Evolutionary conservation across 2,888 invertebrate species (phyloP).

Genomic region (Mystacides longicornis): DNA sequence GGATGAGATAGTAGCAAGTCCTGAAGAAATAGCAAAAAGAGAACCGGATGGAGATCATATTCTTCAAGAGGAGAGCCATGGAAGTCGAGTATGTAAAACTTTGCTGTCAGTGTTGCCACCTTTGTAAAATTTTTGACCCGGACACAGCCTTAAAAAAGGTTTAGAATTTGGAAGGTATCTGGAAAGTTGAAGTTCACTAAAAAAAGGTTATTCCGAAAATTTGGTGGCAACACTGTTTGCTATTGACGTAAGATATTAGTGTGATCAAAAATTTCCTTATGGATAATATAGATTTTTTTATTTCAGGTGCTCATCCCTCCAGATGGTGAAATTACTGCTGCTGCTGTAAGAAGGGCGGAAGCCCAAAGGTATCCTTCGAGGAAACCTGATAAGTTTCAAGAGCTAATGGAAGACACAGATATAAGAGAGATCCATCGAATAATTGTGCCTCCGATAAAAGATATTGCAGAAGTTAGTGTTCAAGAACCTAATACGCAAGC

Average conservation of each 20-base stretch:
- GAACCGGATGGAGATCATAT: conserved; percentile 7
- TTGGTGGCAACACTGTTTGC: no score
- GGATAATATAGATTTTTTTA: background rate
- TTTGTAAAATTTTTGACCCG: no score
- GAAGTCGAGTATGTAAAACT: no score
- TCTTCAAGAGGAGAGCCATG: conserved; percentile 3
- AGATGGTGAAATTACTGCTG: background rate
- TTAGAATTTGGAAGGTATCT: no score
- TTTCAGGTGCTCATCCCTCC: background rate
- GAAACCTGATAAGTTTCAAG: conserved; percentile 1
- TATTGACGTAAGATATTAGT: no score
- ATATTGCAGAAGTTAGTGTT: background rate
- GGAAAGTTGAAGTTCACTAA: no score
- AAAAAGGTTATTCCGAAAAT: no score
- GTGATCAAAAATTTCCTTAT: no score
- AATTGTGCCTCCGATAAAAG: background rate
- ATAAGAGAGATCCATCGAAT: background rate
- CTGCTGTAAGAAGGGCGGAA: conserved; percentile 3
- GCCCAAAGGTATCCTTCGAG: background rate
- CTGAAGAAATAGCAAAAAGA: conserved; percentile 3
- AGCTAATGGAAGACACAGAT: conserved; percentile 4
- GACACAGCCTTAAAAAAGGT: no score
- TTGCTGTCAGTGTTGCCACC: no score
- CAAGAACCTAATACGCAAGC: background rate
- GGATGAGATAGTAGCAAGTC: background rate